These are phyloP conservation scores for Spermophilus dauricus DNA, from an alignment of 2,113 vertebrate species.

Conservation along the genomic window DNA sequence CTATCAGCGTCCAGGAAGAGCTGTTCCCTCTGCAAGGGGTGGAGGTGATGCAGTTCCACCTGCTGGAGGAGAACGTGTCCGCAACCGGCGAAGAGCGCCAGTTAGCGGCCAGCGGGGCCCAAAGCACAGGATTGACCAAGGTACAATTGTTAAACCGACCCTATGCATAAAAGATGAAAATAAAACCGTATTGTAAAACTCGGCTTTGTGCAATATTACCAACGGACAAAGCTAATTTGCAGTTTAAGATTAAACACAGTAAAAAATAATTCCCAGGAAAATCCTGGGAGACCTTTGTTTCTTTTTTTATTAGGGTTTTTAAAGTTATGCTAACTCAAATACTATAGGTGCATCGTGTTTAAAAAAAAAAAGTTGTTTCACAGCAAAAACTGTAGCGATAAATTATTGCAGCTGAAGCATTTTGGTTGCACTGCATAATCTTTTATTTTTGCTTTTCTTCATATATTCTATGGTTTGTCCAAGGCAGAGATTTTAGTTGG, in stretches of 20 bases:
- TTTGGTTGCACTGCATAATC: background rate
- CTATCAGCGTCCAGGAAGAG: background rate
- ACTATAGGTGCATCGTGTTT: background rate
- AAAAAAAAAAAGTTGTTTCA: background rate
- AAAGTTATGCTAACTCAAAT: background rate
- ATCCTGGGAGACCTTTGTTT: background rate
- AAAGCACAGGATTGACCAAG: background rate
- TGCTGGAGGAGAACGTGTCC: conserved; percentile 15
- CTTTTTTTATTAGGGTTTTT: background rate
- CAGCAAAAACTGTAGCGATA: background rate
- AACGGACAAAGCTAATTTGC: background rate
- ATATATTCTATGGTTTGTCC: background rate
- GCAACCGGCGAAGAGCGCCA: background rate
- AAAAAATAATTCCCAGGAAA: background rate
- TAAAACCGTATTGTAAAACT: background rate
- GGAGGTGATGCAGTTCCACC: fast-evolving
- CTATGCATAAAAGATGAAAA: no score
- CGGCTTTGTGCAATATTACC: background rate
- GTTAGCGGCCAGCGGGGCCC: fast-evolving
- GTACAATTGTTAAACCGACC: background rate
- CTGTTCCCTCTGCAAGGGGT: background rate
- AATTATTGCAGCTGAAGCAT: background rate
- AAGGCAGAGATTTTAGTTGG: background rate
- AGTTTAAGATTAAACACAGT: background rate
- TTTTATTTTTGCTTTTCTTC: background rate